Base-by-base conservation (phyloP, 2,113 vertebrate species). In the Desmodus rotundus region DNA sequence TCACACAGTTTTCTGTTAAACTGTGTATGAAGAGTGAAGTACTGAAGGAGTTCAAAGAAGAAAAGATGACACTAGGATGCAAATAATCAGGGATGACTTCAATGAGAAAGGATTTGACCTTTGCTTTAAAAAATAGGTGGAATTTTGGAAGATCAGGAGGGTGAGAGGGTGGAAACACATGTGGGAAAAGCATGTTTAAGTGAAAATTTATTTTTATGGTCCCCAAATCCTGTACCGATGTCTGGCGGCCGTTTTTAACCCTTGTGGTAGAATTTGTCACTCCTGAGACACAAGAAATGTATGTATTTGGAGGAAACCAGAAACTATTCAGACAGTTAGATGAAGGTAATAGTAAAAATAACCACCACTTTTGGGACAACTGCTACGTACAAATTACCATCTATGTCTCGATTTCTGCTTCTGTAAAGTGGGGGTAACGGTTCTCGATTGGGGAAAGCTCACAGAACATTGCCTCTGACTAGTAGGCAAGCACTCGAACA, bases 271-370 rank as follows among this genome's bases (percentile, higher is more conserved):
- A 74, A 87, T 16, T 41, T 56, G 19, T 83, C 63, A 80, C 17
- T 70, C 13, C 8, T 87, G 33, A 77, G 5, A 41, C 47, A 61
- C 11, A 86, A 86, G 50, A 70, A 96, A 80, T 68, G n/a, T n/a
- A 76, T 7, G 10, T 67, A 92, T 78, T 50, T 93, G 77, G 16
- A 93, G 78, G 84, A 95, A 94, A 56, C 17, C 15, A 93, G 73
- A 65, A 85, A 96, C 1, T 41, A 67, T 85, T 80, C 43, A 67
- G 73, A 81, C 5, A 85, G 3, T 91, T n/a, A 24, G 38, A 28
- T 76, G 11, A 68, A 14, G 63, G 45, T 36, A 86, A 84, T 10
- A 38, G 26, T 74, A 83, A 63, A 93, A 93, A 52, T 52, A 82
- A 56, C 12, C 5, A 91, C 20, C 45, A 74, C 4, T 89, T 77